Conservation (phyloP, 2,797 vertebrate genomes). For the Acomys russatus region DNA sequence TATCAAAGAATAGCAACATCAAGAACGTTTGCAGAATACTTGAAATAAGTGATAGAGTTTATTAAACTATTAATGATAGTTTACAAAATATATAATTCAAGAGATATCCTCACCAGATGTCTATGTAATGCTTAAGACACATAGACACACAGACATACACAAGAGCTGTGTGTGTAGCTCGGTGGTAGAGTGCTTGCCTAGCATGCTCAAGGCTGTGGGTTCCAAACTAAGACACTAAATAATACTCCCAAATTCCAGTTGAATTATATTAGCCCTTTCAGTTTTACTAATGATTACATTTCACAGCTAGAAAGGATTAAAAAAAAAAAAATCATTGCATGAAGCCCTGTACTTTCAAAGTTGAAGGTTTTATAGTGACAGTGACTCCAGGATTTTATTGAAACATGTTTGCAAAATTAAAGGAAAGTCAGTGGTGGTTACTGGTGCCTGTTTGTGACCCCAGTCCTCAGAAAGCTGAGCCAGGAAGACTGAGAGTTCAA, state of each 20-base stretch:
- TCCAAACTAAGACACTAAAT: not conserved
- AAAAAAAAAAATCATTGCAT: not conserved
- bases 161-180: not conserved
- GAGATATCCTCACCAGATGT: not conserved
- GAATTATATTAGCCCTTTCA: conserved; percentile 44
- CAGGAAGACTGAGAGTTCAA: not conserved
- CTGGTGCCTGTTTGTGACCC: not conserved
- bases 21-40: conserved; percentile 12
- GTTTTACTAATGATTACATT: not conserved
- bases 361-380: not conserved
- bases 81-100: conserved; percentile 55
- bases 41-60: not conserved
- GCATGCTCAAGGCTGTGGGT: not conserved
- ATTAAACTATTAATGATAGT: conserved; percentile 3
- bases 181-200: not conserved
- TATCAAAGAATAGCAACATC: conserved; percentile 20
- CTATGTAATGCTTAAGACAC: not conserved
- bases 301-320: conserved; percentile 14
- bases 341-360: not conserved
- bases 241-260: not conserved
- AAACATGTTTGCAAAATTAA: conserved; percentile 8
- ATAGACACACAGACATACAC: not conserved
- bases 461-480: not conserved
- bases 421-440: not conserved
- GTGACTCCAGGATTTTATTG: not conserved